Percentiles rank a stretch among this genome's conserved stretches.
These are phyloP conservation scores for Leptocoma aspasia DNA, from an alignment of 2,113 vertebrate genomes.

Conservation along the genomic window DNA sequence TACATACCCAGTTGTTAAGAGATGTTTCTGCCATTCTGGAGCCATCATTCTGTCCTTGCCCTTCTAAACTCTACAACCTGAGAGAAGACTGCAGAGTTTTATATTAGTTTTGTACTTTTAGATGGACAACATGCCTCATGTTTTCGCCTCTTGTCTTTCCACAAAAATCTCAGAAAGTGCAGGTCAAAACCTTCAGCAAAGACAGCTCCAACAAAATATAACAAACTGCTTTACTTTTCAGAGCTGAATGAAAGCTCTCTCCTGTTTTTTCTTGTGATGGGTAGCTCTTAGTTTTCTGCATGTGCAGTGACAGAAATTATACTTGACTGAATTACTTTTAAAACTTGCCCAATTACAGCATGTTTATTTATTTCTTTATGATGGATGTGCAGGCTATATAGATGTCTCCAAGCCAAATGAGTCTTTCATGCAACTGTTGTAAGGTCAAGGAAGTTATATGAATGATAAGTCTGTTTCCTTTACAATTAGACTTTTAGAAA, in stretches of 20 bases:
- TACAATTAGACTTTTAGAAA: neutral
- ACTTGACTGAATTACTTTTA: neutral
- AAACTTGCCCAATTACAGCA: neutral
- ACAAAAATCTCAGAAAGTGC: neutral
- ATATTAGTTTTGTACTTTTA: neutral
- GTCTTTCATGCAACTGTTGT: neutral
- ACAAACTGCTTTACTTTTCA: neutral
- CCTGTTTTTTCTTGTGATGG: neutral
- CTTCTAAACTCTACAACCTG: neutral
- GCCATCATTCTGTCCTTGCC: neutral
- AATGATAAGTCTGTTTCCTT: neutral
- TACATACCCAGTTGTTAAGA: neutral
- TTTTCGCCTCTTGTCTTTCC: neutral
- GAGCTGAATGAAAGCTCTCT: neutral
- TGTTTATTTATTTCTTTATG: neutral
- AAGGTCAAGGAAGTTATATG: neutral
- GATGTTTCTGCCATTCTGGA: neutral
- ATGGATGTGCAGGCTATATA: neutral
- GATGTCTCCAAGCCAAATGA: neutral
- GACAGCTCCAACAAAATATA: neutral
- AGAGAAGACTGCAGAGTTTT: neutral
- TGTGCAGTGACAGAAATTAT: neutral
- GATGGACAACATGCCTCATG: neutral
- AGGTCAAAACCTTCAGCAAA: conserved; percentile 21
- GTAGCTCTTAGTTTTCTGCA: neutral